Evolutionary conservation across 2,113 vertebrate genomes (phyloP).

Genomic region (Podarcis raffonei): DNA sequence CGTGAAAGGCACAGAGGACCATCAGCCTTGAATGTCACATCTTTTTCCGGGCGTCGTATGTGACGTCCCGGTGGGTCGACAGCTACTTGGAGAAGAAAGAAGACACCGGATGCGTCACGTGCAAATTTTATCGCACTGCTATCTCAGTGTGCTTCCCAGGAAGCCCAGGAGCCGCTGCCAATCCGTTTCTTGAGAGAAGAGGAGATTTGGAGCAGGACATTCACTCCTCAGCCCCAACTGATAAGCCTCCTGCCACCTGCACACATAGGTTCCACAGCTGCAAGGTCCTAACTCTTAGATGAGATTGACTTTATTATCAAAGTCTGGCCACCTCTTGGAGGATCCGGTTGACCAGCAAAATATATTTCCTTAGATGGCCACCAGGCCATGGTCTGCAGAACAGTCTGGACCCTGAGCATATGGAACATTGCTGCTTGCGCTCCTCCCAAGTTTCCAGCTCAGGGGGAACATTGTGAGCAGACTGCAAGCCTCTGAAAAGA

Average conservation of each 20-base stretch:
- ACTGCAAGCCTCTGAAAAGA: slow-evolving; percentile 37
- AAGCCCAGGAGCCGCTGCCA: too few relatives aligned
- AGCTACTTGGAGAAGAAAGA: neutral
- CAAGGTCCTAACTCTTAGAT: neutral
- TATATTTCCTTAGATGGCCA: neutral
- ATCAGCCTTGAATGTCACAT: neutral
- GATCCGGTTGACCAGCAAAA: neutral
- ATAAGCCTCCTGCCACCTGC: neutral
- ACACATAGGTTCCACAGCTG: too few relatives aligned
- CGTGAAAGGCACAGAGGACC: neutral
- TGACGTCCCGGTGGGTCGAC: neutral
- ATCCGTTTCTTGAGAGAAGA: neutral
- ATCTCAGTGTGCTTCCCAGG: neutral
- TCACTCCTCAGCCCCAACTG: neutral
- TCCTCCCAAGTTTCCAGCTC: slow-evolving; percentile 21
- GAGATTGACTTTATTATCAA: neutral
- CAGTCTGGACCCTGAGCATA: neutral
- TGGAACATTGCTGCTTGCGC: neutral
- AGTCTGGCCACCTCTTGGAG: neutral
- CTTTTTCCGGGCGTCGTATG: neutral
- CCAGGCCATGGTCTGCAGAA: neutral
- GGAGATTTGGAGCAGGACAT: neutral
- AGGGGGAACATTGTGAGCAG: slow-evolving; percentile 30
- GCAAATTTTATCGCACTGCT: neutral
- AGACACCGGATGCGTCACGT: too few relatives aligned